phyloP scores from a whole-genome alignment of 2,888 invertebrate species.

The Leptura quadrifasciata region DNA sequence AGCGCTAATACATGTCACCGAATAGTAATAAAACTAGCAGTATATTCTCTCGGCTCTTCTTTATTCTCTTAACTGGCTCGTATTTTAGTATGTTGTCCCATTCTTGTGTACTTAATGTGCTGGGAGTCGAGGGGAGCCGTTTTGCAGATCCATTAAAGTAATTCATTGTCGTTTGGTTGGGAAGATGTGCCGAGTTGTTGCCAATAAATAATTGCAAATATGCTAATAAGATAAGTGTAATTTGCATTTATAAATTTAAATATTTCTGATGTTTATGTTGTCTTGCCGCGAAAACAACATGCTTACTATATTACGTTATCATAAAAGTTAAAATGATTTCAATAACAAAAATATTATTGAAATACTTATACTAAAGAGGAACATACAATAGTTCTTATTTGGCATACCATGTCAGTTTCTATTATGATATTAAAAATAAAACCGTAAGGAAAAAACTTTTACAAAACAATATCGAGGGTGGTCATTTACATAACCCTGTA shows the following conservation, averaged over 20 bases:
- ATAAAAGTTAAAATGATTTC: too few species aligned
- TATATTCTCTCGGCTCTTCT: conserved; percentile 71
- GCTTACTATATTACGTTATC: too few species aligned
- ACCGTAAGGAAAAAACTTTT: too few species aligned
- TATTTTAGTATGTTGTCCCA: conserved; percentile 72
- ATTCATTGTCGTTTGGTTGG: conserved; percentile 65
- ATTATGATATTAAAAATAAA: too few species aligned
- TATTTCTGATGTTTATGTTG: not conserved
- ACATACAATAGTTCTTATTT: too few species aligned
- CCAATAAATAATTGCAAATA: conserved; percentile 61
- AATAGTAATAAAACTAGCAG: conserved; percentile 71
- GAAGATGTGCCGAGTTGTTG: conserved; percentile 57
- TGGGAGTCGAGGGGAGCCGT: conserved; percentile 71
- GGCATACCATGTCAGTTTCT: too few species aligned
- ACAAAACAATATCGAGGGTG: too few species aligned
- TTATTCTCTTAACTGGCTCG: conserved; percentile 73
- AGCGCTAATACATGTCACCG: conserved; percentile 72
- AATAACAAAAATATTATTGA: too few species aligned
- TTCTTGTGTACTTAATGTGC: conserved; percentile 72
- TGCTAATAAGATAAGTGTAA: conserved; percentile 58
- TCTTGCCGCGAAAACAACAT: too few species aligned
- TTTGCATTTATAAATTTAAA: conserved; percentile 8
- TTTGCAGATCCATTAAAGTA: conserved; percentile 72
- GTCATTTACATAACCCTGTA: too few species aligned
- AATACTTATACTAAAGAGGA: too few species aligned